Percentiles rank a stretch among this genome's conserved stretches.
phyloP scores from a whole-genome alignment of 1,140 invertebrate genomes.

The Probaryconus sp. region DNA sequence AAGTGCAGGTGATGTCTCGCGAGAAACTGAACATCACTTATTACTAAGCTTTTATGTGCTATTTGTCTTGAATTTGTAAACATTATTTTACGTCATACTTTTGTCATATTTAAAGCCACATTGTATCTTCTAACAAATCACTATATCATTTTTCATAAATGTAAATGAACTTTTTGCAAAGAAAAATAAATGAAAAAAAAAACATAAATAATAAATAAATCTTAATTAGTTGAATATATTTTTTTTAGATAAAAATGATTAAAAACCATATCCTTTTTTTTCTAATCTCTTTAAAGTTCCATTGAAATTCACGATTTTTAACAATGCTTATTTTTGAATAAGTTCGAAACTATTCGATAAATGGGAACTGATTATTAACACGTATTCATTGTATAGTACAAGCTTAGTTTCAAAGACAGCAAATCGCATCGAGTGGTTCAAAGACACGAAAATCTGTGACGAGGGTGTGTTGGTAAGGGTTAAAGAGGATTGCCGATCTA shows the following conservation, averaged over 20 bases:
- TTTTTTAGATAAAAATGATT: too few species aligned
- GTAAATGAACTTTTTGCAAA: too few species aligned
- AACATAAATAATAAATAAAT: too few species aligned
- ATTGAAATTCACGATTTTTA: too few species aligned
- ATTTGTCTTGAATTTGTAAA: not conserved
- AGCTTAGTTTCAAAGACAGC: conserved; percentile 29
- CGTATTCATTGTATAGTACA: conserved; percentile 30
- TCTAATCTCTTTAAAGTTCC: too few species aligned
- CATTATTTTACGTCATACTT: too few species aligned
- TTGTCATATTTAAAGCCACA: too few species aligned
- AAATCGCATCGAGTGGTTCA: conserved; percentile 68
- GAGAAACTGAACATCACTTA: conserved; percentile 28
- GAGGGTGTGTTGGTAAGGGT: conserved; percentile 57
- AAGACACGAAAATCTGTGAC: conserved; percentile 48
- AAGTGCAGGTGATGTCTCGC: conserved; percentile 31
- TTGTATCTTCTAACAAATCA: too few species aligned
- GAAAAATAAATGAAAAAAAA: too few species aligned
- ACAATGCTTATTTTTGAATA: conserved; percentile 4
- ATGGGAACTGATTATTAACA: conserved; percentile 47
- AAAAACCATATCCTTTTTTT: too few species aligned
- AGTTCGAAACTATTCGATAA: conserved; percentile 21
- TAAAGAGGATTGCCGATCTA: conserved; percentile 76
- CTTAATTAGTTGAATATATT: too few species aligned
- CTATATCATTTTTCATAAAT: too few species aligned
- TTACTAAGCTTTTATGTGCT: conserved; percentile 12